Base-by-base conservation (phyloP, 1,140 invertebrate genomes). In the Drosophila pseudoobscura region DNA sequence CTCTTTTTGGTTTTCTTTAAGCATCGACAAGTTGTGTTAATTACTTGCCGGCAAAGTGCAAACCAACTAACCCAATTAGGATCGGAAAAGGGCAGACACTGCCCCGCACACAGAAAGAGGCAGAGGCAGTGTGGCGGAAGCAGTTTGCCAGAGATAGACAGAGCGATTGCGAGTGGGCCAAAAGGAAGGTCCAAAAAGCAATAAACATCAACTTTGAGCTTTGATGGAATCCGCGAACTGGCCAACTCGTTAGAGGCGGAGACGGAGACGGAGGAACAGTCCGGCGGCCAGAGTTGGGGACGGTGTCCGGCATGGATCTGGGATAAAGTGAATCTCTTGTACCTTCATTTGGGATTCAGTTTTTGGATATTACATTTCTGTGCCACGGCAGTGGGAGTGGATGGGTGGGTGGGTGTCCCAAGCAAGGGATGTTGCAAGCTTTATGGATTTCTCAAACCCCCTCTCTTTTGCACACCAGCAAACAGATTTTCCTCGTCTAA, bases 1-100 rank as follows among this genome's bases (percentile, higher is more conserved):
- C 46, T 63, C 64, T 59, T 51, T 63, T 69, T 65, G 66, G 68
- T 47, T 71, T 39, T 60, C 72, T 75, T 59, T 55, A 66, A 75
- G 62, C 72, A 75, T 62, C 80, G 64, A 77, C 54, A 88, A 80
- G 72, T 88, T 83, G 80, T 82, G 75, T 78, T 69, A 75, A 69
- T 65, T 78, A 79, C 61, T 73, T 62, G 66, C 65, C 75, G 50
- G 73, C 75, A 71, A 75, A 71, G 61, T 82, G 79, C 78, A 82
- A 64, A 47, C 57, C 59, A 52, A 55, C 75, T 88, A 85, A 87
- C 82, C 83, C 75, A 87, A 87, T 87, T 87, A 87, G 82, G 58
- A 70, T 70, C 57, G 66, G 51, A 75, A 76, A 73, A 59, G 45
- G 35, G 50, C 53, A 52, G 53, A 57, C 65, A 56, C 65, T 15